Evolutionary conservation across 2,113 vertebrate genomes (phyloP).

Genomic region (Bagarius yarrelli): DNA sequence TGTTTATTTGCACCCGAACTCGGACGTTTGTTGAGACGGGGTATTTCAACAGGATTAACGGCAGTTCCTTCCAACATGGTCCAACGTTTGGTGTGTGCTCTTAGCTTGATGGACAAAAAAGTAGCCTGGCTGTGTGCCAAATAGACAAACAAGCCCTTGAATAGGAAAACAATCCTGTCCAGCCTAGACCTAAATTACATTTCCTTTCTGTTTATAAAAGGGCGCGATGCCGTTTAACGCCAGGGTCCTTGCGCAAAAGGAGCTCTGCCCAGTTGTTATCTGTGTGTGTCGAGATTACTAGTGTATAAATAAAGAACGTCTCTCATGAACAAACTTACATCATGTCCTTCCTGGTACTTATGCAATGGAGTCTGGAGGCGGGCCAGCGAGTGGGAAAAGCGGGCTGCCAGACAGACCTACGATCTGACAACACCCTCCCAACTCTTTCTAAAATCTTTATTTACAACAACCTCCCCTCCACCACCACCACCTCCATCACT

Average conservation of each 20-base stretch:
- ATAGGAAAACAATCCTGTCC: neutral
- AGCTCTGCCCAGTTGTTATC: constrained; percentile 15
- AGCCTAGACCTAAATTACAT: neutral
- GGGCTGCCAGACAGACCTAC: constrained; percentile 29
- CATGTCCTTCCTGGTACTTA: constrained; percentile 45
- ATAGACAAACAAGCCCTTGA: constrained; percentile 9
- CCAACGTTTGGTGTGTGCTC: constrained; percentile 35
- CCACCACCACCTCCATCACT: constrained; percentile 11
- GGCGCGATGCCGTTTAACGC: neutral
- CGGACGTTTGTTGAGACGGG: constrained; percentile 5
- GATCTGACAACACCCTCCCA: constrained; percentile 49
- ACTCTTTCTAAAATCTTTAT: constrained; percentile 52
- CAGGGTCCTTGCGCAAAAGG: constrained; percentile 1
- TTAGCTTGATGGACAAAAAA: constrained; percentile 23
- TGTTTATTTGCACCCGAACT: constrained; percentile 36
- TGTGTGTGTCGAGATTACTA: neutral
- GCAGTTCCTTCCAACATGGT: constrained; percentile 22
- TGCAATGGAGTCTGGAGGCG: constrained; percentile 47
- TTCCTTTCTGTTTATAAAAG: neutral
- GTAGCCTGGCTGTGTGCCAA: constrained; percentile 19
- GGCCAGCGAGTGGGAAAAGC: constrained; percentile 44
- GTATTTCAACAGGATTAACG: constrained; percentile 41
- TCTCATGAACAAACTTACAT: constrained; percentile 46
- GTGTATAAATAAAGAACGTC: constrained; percentile 44
- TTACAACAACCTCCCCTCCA: constrained; percentile 36